A percentile compares a stretch with the other conserved stretches of the same genome.
Evolutionary conservation across 2,888 invertebrate species (phyloP).

Genomic region (Lycia hirtaria): DNA sequence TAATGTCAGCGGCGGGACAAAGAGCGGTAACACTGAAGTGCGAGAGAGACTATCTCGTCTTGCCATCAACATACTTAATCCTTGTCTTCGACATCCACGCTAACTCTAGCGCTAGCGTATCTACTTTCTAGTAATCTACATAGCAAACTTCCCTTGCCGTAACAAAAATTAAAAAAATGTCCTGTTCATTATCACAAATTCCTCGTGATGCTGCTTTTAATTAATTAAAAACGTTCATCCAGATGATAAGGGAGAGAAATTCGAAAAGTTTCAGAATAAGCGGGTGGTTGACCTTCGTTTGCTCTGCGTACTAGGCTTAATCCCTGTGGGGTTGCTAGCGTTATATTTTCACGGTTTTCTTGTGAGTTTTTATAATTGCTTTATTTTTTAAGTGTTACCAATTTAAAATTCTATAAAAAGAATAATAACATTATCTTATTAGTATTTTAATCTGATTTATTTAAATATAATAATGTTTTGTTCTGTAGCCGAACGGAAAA

Average conservation of each 20-base stretch:
- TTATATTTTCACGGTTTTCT: background rate
- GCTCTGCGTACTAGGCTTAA: background rate
- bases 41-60: no score
- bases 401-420: no score
- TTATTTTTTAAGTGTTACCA: background rate
- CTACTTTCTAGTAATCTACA: slow-evolving; percentile 1
- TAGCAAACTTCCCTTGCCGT: slow-evolving; percentile 22
- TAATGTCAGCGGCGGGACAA: no score
- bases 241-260: slow-evolving; percentile 46
- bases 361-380: background rate
- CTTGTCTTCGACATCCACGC: no score
- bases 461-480: no score
- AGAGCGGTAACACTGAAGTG: no score
- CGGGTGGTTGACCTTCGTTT: slow-evolving; percentile 9
- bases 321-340: background rate
- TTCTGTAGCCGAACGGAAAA: no score
- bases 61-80: no score
- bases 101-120: no score
- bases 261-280: slow-evolving; percentile 27
- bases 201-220: slow-evolving; percentile 54
- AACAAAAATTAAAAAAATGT: slow-evolving; percentile 48
- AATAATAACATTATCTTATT: no score
- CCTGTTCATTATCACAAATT: slow-evolving; percentile 56
- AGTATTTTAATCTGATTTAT: no score
- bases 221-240: slow-evolving; percentile 59